Conservation (phyloP, 2,113 vertebrate species). For the Callipepla californica region DNA sequence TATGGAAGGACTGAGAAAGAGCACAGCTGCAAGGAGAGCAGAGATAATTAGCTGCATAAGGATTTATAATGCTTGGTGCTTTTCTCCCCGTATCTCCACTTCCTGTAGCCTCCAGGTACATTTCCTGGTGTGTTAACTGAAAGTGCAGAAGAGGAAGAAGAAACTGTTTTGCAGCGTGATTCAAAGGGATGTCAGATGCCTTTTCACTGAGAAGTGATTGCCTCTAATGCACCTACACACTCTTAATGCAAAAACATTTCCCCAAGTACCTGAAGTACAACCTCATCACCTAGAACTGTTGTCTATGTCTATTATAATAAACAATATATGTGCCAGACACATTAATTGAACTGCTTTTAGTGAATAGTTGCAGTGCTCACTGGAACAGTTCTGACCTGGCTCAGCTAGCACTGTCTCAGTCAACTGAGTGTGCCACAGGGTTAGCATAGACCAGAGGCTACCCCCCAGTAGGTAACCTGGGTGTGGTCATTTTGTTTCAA, state of each 20-base stretch:
- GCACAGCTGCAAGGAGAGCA: neutral
- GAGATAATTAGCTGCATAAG: neutral
- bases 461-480: neutral
- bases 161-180: neutral
- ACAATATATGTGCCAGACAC: neutral
- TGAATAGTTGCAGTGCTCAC: neutral
- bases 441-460: neutral
- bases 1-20: neutral
- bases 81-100: neutral
- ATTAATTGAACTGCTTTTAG: neutral
- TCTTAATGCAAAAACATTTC: neutral
- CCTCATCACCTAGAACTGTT: neutral
- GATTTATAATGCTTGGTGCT: neutral
- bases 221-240: neutral
- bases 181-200: neutral
- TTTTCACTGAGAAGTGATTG: neutral
- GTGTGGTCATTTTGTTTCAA: neutral
- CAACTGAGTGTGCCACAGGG: neutral
- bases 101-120: neutral
- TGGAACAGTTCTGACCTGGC: neutral
- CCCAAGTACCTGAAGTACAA: neutral
- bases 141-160: neutral
- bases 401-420: neutral
- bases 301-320: neutral
- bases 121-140: neutral